These are phyloP conservation scores for Drosophila buzzatii DNA, from an alignment of 2,888 invertebrate genomes.

Conservation along the genomic window DNA sequence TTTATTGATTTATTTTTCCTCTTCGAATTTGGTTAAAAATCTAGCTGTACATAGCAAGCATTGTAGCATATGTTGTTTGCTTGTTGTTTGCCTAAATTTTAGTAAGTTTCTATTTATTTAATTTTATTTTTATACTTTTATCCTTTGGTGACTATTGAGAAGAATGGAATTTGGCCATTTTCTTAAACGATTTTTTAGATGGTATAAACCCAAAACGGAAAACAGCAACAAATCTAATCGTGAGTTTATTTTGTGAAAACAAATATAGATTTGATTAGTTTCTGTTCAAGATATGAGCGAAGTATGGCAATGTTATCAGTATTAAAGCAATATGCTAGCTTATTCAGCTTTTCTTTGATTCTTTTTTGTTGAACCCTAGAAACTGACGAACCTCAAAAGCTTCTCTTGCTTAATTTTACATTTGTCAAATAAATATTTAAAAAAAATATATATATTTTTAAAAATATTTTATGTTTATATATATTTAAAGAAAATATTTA, in stretches of 20 bases:
- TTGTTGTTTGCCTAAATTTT: constrained; percentile 1
- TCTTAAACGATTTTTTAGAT: constrained; percentile 6
- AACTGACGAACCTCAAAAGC: no score
- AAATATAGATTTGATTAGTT: not conserved
- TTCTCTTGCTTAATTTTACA: no score
- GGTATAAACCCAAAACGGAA: constrained; percentile 1
- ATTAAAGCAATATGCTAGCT: no score
- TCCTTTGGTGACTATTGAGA: not conserved
- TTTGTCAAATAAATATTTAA: no score
- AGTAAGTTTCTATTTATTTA: not conserved
- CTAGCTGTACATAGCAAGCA: not conserved
- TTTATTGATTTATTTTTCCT: constrained; percentile 35
- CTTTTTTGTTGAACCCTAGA: not conserved
- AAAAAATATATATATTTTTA: no score
- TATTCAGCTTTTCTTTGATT: no score
- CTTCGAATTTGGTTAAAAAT: not conserved
- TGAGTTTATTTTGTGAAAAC: constrained; percentile 6
- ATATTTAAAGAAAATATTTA: no score
- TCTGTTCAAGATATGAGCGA: not conserved
- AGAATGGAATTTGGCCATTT: constrained; percentile 9
- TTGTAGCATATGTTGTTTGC: constrained; percentile 4
- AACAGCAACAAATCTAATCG: not conserved
- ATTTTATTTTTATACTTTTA: not conserved
- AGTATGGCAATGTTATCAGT: no score
- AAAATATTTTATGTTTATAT: no score